phyloP scores from a whole-genome alignment of 2,113 vertebrate genomes.

The Podiceps cristatus region DNA sequence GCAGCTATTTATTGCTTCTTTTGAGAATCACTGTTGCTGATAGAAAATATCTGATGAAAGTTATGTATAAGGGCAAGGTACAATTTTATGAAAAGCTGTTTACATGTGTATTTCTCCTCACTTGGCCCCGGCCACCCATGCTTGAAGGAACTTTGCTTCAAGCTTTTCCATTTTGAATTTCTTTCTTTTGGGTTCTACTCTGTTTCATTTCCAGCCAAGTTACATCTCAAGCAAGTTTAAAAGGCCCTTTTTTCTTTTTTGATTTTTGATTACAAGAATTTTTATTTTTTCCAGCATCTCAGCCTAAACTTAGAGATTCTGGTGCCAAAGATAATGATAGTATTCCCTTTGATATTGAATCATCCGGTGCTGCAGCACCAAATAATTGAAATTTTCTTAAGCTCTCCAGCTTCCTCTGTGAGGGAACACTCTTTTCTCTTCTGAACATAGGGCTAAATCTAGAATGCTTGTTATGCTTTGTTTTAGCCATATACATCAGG shows the following conservation, averaged over 20 bases:
- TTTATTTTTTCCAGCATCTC: neutral
- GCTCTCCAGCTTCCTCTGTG: neutral
- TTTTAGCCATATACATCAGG: neutral
- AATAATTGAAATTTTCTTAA: neutral
- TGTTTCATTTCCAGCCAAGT: slow-evolving; percentile 32
- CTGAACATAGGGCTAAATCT: neutral
- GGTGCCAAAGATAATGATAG: neutral
- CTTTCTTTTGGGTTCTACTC: neutral
- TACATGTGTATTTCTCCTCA: slow-evolving; percentile 4
- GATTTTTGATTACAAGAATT: neutral
- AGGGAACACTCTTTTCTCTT: neutral
- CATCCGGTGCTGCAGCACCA: neutral
- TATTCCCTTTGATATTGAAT: slow-evolving; percentile 1
- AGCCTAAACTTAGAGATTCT: neutral
- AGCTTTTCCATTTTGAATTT: neutral
- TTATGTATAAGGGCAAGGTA: neutral
- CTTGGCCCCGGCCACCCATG: neutral
- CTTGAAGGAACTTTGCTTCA: neutral
- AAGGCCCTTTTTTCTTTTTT: neutral
- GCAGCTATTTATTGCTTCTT: neutral
- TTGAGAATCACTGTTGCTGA: neutral
- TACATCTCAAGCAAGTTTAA: neutral
- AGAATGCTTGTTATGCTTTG: neutral
- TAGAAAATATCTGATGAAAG: neutral
- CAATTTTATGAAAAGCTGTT: neutral